Evolutionary conservation across 2,113 vertebrate species (phyloP).

Genomic region (Octodon degus): DNA sequence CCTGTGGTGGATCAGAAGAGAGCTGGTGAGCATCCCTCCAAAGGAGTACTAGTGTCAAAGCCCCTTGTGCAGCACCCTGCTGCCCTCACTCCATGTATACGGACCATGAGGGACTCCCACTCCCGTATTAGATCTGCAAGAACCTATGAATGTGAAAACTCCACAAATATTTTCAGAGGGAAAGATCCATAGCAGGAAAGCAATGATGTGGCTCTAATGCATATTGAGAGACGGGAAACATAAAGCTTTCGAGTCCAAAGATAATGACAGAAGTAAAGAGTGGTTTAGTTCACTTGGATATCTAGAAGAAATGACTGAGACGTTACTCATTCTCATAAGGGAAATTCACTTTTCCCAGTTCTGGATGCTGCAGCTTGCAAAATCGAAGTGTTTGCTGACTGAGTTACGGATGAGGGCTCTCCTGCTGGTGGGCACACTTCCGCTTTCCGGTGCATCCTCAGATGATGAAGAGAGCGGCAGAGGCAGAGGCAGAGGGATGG

Average conservation of each 20-base stretch:
- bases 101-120: accelerated
- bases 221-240: not conserved
- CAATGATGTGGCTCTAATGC: accelerated
- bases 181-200: not conserved
- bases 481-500: too few relatives aligned
- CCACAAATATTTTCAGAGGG: not conserved
- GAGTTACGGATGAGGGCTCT: too few relatives aligned
- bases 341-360: too few relatives aligned
- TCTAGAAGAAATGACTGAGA: not conserved
- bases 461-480: not conserved
- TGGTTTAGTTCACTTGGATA: not conserved
- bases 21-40: not conserved
- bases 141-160: not conserved
- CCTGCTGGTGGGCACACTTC: not conserved
- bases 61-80: accelerated
- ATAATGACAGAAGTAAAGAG: not conserved
- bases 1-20: not conserved
- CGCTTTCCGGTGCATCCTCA: not conserved
- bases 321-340: not conserved
- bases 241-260: not conserved
- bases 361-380: not conserved
- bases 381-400: not conserved
- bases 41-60: not conserved
- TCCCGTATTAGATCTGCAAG: accelerated
- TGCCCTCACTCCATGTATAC: accelerated